phyloP scores from a whole-genome alignment of 2,888 invertebrate genomes.

The Andrena trimmerana region DNA sequence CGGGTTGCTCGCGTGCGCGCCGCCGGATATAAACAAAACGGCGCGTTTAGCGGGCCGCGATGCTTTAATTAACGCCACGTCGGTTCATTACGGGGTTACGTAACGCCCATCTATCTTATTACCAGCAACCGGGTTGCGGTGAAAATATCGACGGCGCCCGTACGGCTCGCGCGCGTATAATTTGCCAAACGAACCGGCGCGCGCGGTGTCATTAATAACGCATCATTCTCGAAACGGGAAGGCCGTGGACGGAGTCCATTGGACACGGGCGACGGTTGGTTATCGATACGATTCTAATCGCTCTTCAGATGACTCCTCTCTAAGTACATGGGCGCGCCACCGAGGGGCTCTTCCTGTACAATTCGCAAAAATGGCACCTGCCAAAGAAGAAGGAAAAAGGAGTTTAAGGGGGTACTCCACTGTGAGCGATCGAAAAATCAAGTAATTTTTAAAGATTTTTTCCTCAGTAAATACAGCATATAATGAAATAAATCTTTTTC shows the following conservation, averaged over 20 bases:
- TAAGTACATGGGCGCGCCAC: no score
- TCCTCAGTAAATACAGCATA: no score
- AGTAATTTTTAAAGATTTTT: no score
- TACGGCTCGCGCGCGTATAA: conserved; percentile 32
- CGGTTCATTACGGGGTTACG: conserved; percentile 51
- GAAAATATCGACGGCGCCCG: conserved; percentile 46
- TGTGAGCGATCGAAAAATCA: no score
- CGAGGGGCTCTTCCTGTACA: no score
- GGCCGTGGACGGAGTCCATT: neutral
- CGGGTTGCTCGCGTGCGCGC: conserved; percentile 18
- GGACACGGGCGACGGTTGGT: neutral
- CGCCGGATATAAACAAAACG: conserved; percentile 11
- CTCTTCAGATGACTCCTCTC: no score
- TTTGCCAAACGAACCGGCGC: conserved; percentile 43
- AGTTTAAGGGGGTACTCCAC: no score
- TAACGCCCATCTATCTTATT: conserved; percentile 57
- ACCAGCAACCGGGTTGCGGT: conserved; percentile 28
- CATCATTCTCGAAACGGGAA: conserved; percentile 5
- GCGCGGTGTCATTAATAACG: conserved; percentile 37
- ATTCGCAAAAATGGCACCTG: no score
- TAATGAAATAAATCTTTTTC: no score
- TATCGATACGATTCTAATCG: neutral
- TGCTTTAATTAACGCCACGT: conserved; percentile 53
- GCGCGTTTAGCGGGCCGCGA: conserved; percentile 12
- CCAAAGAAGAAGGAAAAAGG: no score